phyloP scores from a whole-genome alignment of 2,797 vertebrate genomes.

The Mergus octosetaceus region DNA sequence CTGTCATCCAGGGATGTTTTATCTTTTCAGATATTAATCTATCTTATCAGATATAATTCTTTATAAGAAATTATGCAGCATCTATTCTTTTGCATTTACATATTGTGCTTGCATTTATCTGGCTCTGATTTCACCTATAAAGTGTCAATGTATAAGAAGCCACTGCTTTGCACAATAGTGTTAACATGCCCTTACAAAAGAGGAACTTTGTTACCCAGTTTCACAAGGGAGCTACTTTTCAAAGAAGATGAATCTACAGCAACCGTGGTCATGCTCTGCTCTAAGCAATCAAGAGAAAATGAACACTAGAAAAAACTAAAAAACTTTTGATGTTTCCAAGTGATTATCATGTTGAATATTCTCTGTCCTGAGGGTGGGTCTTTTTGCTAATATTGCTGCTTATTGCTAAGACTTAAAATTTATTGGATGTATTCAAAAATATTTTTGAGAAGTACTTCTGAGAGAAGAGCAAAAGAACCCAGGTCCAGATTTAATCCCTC shows the following conservation, averaged over 20 bases:
- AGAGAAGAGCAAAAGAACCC: neutral
- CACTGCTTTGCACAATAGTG: neutral
- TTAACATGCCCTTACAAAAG: neutral
- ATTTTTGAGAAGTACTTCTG: neutral
- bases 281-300: neutral
- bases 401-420: neutral
- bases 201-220: neutral
- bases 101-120: neutral
- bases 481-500: neutral
- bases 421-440: neutral
- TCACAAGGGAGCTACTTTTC: neutral
- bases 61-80: neutral
- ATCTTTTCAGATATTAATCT: neutral
- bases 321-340: neutral
- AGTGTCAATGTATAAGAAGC: neutral
- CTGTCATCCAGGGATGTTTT: rapidly evolving
- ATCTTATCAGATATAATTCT: too few species aligned
- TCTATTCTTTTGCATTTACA: neutral
- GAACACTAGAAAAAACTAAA: neutral
- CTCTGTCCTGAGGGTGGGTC: neutral
- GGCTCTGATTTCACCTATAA: neutral
- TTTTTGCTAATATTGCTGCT: neutral
- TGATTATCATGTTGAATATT: neutral
- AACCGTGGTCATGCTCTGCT: neutral
- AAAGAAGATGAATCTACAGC: neutral